phyloP scores from a whole-genome alignment of 2,888 invertebrate genomes.

The Heliconius ismenius region DNA sequence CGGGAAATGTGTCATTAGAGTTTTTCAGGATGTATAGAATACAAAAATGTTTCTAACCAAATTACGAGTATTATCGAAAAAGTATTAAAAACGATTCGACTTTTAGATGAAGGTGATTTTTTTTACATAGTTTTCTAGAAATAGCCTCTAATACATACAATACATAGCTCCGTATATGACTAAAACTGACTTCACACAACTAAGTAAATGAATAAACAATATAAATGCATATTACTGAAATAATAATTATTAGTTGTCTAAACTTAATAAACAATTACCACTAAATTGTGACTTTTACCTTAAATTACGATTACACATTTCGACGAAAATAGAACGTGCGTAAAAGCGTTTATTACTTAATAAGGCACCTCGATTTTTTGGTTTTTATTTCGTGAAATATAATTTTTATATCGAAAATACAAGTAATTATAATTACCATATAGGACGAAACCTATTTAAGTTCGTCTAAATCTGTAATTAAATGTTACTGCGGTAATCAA shows the following conservation, averaged over 20 bases:
- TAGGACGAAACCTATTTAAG: constrained; percentile 19
- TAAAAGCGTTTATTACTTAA: constrained; percentile 47
- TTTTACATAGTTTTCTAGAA: not conserved
- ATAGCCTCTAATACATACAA: not conserved
- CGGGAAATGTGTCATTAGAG: too few relatives aligned
- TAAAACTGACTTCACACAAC: constrained; percentile 27
- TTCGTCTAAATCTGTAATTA: constrained; percentile 30
- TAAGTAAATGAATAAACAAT: constrained; percentile 36
- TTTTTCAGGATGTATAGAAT: too few relatives aligned
- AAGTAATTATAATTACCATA: constrained; percentile 28
- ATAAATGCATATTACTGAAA: constrained; percentile 50
- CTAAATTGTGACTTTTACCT: constrained; percentile 65
- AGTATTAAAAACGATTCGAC: not conserved
- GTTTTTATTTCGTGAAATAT: constrained; percentile 55
- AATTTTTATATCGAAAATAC: constrained; percentile 39
- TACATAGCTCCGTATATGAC: constrained; percentile 6
- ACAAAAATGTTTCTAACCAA: not conserved
- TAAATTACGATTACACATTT: constrained; percentile 48
- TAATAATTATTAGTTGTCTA: constrained; percentile 35
- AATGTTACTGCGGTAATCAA: constrained; percentile 16
- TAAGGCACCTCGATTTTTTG: constrained; percentile 77
- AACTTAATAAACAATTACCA: constrained; percentile 50
- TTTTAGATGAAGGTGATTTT: not conserved
- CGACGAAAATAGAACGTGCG: constrained; percentile 37
- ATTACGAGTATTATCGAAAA: not conserved